Evolutionary conservation across 1,140 invertebrate species (phyloP), one percentile per base, ranked within the genome.

Genomic region (Stenopsyche tienmushanensis): DNA sequence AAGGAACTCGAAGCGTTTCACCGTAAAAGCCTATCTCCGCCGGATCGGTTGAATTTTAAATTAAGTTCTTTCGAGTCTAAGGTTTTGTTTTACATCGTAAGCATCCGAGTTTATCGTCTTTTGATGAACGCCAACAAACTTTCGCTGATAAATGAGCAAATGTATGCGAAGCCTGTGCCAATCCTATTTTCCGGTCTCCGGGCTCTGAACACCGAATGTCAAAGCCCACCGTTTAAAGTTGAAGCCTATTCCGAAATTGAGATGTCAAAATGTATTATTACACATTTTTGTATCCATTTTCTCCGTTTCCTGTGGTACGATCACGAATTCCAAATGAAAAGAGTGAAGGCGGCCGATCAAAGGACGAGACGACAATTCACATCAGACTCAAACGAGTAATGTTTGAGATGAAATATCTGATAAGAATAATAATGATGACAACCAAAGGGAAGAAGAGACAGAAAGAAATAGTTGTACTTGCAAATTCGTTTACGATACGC

Each of bases 181-280:
- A 60, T 60, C 57, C 57, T 21, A 60, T 60, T 60, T 60, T 60
- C 57, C 57, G 57, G 17, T 34, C 42, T 42, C 54, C 34, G 34
- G 24, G 39, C 57, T 29, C 57, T 21, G 15, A n/a, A 23, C 57
- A 24, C 15, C 21, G 44, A 23, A 60, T 49, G 39, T 13, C 23
- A 21, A 26, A 47, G 41, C 44, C 17, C 10, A 5, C 29, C 5
- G 18, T 57, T 57, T 21, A 57, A 60, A 60, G 57, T 42, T 21
- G 42, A 60, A 47, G 57, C 57, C 47, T 60, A 60, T 60, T 45
- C 26, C 24, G 42, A 60, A 60, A 60, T 47, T 60, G 42, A 47
- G 57, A 60, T 60, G 57, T 60, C 42, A 24, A 41, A 47, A 47
- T 47, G 8, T 47, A 20, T 47, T 15, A 7, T 47, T 47, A 15